A percentile compares a stretch with the other conserved stretches of the same genome.
phyloP scores from a whole-genome alignment of 2,888 invertebrate genomes.

The Epicampocera succincta region DNA sequence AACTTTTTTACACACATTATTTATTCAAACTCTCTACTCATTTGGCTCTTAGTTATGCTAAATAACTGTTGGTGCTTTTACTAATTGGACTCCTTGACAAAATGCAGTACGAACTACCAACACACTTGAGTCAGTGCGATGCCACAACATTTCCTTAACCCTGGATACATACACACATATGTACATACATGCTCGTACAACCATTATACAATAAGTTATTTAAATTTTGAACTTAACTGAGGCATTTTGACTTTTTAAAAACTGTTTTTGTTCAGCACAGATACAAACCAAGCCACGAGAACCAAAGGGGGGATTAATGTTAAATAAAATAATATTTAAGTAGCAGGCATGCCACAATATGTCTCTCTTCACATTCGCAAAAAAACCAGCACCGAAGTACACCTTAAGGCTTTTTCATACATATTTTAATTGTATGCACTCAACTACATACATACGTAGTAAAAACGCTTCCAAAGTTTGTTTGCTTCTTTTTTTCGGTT shows the following conservation, averaged over 20 bases:
- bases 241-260: slow-evolving; percentile 11
- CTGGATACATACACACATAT: slow-evolving; percentile 3
- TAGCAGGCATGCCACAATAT: slow-evolving; percentile 37
- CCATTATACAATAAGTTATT: slow-evolving; percentile 30
- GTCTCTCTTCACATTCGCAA: slow-evolving; percentile 4
- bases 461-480: slow-evolving; percentile 10
- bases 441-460: slow-evolving; percentile 3
- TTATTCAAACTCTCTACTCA: not conserved
- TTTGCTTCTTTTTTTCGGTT: too few species aligned
- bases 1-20: too few species aligned
- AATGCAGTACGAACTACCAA: slow-evolving; percentile 34
- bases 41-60: slow-evolving; percentile 4
- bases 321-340: slow-evolving; percentile 31
- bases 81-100: slow-evolving; percentile 39
- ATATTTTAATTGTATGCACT: slow-evolving; percentile 45
- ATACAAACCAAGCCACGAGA: slow-evolving; percentile 4
- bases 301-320: slow-evolving; percentile 22
- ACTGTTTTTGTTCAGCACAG: slow-evolving; percentile 12
- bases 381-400: slow-evolving; percentile 9
- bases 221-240: slow-evolving; percentile 19
- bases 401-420: slow-evolving; percentile 20
- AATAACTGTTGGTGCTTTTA: slow-evolving; percentile 2
- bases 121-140: slow-evolving; percentile 22
- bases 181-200: not conserved
- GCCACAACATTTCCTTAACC: slow-evolving; percentile 47